phyloP scores from a whole-genome alignment of 2,888 invertebrate species.

The Drosophila kuntzei region DNA sequence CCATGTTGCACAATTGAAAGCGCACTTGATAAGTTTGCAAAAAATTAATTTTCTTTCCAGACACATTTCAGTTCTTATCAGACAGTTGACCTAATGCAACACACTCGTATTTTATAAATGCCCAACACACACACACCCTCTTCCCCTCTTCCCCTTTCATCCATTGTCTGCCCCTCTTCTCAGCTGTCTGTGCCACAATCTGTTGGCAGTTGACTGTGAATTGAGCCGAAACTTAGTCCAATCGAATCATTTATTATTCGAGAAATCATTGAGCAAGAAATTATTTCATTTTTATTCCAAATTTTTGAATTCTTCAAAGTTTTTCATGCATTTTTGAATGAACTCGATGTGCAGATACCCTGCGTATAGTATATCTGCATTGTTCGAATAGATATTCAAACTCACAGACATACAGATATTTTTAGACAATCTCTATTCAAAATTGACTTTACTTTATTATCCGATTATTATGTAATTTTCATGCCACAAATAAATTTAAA shows the following conservation, averaged over 20 bases:
- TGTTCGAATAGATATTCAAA: too few relatives aligned
- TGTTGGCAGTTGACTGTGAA: constrained; percentile 14
- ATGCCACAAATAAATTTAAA: too few relatives aligned
- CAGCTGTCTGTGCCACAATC: constrained; percentile 8
- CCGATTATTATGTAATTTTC: too few relatives aligned
- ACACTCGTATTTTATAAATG: constrained; percentile 9
- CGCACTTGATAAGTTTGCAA: constrained; percentile 53
- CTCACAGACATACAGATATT: too few relatives aligned
- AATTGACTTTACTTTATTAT: too few relatives aligned
- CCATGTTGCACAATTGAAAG: constrained; percentile 47
- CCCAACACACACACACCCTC: background rate
- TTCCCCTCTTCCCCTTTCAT: too few relatives aligned
- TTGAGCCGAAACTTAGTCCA: constrained; percentile 3
- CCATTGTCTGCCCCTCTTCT: background rate
- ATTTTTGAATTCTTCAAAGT: background rate
- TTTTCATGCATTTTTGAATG: background rate
- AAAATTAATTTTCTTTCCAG: constrained; percentile 50
- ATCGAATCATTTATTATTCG: constrained; percentile 10
- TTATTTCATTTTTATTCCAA: constrained; percentile 12
- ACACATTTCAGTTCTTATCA: constrained; percentile 58
- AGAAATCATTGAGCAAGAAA: constrained; percentile 41
- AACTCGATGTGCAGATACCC: background rate
- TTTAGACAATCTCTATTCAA: too few relatives aligned
- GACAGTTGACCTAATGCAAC: constrained; percentile 56
- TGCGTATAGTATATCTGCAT: too few relatives aligned